Percentiles rank a stretch among this genome's conserved stretches.
Evolutionary conservation across 2,888 invertebrate genomes (phyloP).

Genomic region (Diarsia brunnea): DNA sequence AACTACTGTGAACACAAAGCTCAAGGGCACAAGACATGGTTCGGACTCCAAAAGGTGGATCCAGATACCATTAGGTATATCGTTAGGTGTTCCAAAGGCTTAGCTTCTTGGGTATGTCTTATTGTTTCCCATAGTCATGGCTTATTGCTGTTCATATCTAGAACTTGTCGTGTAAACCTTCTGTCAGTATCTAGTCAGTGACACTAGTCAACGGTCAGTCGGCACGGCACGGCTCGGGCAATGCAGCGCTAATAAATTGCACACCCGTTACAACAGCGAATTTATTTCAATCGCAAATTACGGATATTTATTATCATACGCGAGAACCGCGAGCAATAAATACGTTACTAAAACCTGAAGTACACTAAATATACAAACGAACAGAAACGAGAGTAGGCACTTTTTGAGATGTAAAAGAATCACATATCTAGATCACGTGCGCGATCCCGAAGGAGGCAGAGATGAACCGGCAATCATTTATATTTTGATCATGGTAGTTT

Average conservation of each 20-base stretch:
- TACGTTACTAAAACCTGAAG: constrained; percentile 42
- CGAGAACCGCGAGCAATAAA: constrained; percentile 32
- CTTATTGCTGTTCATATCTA: not conserved
- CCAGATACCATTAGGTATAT: not conserved
- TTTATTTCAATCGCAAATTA: constrained; percentile 60
- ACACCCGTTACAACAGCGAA: constrained; percentile 38
- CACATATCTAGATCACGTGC: constrained; percentile 53
- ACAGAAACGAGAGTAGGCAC: constrained; percentile 14
- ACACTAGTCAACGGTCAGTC: constrained; percentile 22
- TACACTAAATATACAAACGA: constrained; percentile 26
- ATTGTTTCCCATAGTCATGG: not conserved
- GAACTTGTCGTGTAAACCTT: not conserved
- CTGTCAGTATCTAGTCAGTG: constrained; percentile 9
- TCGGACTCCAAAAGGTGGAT: not conserved
- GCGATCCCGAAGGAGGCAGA: constrained; percentile 26
- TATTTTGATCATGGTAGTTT: constrained; percentile 49
- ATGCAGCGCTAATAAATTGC: constrained; percentile 47
- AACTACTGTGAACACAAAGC: not conserved
- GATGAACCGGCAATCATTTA: constrained; percentile 39
- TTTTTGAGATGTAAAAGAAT: constrained; percentile 37
- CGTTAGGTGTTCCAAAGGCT: not conserved
- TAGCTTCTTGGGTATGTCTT: not conserved
- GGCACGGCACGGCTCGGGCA: constrained; percentile 15
- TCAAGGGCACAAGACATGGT: not conserved
- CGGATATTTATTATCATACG: constrained; percentile 52